Evolutionary conservation across 2,797 vertebrate genomes (phyloP), one percentile per base, ranked within the genome.

Genomic region (Microctenopoma steveboyesi): DNA sequence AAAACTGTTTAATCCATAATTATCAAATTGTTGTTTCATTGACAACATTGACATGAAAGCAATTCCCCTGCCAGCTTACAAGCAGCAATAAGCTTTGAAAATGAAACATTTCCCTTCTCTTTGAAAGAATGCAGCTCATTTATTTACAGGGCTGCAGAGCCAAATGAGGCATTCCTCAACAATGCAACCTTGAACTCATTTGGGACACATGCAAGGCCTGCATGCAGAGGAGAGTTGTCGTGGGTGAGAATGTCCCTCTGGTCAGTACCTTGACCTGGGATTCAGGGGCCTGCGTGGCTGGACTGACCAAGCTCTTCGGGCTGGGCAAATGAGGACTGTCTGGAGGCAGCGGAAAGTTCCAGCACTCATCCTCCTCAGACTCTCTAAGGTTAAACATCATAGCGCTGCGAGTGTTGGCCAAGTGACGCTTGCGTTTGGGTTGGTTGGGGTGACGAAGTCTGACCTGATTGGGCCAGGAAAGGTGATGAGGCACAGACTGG

Each of bases 341-440:
- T 56, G 92, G 92, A 57, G 94, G 94, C 64, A 95, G 85, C 0
- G 94, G 93, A 84, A 91, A 94, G 71, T 67, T 94, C 94, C 94
- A 95, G 87, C 83, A 95, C 56, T 94, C 94, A 2, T 59, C 84
- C 46, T 95, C 93, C 66, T 72, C 88, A 83, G 88, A 85, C 58
- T 79, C 76, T 13, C n/a, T 73, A 79, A 83, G 72, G 78, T 91
- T 86, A 74, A 82, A 16, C 85, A 90, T 74, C 88, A 95, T 86
- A 64, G 90, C 87, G 2, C 94, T 95, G 88, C 94, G 94, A 64
- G 89, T 60, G 35, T 84, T 74, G 74, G 92, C 93, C 90, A 95
- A 88, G 12, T 90, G 92, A 22, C 92, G 90, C 82, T 90, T 95
- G 73, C 82, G 94, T 78, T 78, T 91, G 43, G 74, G 64, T 30